Percentiles rank a stretch among this genome's conserved stretches.
These are phyloP conservation scores for Yponomeuta cagnagella DNA, from an alignment of 2,888 invertebrate genomes.

Conservation along the genomic window DNA sequence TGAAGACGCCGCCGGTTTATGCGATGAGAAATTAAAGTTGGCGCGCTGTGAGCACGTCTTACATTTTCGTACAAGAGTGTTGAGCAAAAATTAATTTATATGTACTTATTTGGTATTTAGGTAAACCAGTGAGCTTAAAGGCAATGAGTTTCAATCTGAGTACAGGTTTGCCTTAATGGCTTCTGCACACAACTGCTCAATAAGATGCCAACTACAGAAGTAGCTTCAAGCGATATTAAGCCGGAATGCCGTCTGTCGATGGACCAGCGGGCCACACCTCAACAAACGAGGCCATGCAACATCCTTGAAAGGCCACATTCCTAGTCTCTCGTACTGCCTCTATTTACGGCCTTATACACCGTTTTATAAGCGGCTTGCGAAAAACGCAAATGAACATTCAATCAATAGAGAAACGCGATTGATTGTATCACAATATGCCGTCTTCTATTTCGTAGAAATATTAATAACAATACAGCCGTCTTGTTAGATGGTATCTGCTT, in stretches of 20 bases:
- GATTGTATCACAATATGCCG: constrained; percentile 10
- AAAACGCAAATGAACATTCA: constrained; percentile 31
- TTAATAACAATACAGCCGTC: constrained; percentile 13
- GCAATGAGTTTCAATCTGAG: constrained; percentile 5
- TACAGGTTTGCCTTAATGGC: constrained; percentile 4
- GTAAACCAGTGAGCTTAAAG: constrained; percentile 15
- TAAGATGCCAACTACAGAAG: neutral
- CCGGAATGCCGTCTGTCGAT: constrained; percentile 55
- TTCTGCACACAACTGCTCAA: neutral
- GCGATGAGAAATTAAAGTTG: neutral
- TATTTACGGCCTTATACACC: constrained; percentile 63
- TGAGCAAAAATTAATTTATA: neutral
- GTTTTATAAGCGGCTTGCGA: constrained; percentile 33
- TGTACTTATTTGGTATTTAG: constrained; percentile 8
- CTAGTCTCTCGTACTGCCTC: constrained; percentile 30
- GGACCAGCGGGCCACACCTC: constrained; percentile 52
- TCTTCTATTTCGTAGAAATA: constrained; percentile 11
- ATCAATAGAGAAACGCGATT: constrained; percentile 22
- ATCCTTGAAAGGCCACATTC: constrained; percentile 75
- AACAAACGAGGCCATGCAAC: constrained; percentile 52
- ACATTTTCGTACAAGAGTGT: neutral
- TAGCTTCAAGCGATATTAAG: constrained; percentile 19
- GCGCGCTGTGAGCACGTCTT: neutral
- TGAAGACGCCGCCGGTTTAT: constrained; percentile 30
- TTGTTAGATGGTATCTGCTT: constrained; percentile 7